Base-by-base conservation (phyloP, 2,113 vertebrate genomes). In the Gallinago undulata region DNA sequence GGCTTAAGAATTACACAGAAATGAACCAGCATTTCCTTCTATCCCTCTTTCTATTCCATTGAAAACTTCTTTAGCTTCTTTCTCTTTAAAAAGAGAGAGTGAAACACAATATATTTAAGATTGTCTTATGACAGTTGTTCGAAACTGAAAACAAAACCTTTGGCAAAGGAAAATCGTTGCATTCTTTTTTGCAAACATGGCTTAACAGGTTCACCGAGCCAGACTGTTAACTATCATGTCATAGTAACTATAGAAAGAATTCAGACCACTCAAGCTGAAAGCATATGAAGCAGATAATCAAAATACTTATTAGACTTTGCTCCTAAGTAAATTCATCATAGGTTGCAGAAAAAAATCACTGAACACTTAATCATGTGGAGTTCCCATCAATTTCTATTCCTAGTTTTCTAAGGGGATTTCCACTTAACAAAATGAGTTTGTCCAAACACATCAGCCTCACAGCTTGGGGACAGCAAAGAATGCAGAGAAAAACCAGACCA, bases 381-480 rank as follows among this genome's bases (percentile, higher is more conserved):
- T 87, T 59, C 45, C 24, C 30, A 74, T 73, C 37, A 95, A 59
- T 70, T 79, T 64, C 33, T 81, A 79, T 72, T 81, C 28, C 48
- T 75, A 41, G 47, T 80, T 94, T 89, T 93, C 89, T 84, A 87
- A 47, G 50, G 76, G 74, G 56, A 92, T 35, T 78, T 59, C 30
- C 53, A 92, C 63, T 93, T 79, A 87, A 94, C 9, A 15, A 84
- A 96, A 96, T 67, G 41, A 84, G 70, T 88, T 94, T 92, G 81
- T 87, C 79, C 76, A 88, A 96, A 96, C 69, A 48, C 23, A 90
- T 63, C 56, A 57, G 30, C 9, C 5, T 90, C 53, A 69, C 59
- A 76, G 56, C 63, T 53, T 64, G 62, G 48, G 67, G 64, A 89
- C 21, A 73, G 33, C 60, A 80, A 72, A 90, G 67, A 95, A 94